Conservation (phyloP, 1,140 invertebrate genomes). For the Pantala flavescens region DNA sequence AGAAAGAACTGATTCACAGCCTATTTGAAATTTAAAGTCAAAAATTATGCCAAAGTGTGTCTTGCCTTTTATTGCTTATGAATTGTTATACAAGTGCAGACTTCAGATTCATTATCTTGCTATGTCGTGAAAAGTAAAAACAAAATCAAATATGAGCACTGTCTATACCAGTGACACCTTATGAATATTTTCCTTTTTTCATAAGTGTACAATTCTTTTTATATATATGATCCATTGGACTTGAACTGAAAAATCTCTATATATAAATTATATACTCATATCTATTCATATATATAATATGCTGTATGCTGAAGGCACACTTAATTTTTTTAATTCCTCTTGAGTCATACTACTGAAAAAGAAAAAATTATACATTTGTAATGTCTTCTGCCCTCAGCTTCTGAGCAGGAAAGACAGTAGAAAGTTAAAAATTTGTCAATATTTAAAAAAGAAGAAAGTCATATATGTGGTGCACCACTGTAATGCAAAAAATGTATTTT, state of each 20-base stretch:
- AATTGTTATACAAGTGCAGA: conserved; percentile 3
- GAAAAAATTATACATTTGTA: background rate
- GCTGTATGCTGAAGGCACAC: conserved; percentile 7
- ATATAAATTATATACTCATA: conserved; percentile 9
- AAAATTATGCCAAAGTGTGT: conserved; percentile 3
- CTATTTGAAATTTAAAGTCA: conserved; percentile 3
- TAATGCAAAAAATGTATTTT: conserved; percentile 11
- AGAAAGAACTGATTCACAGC: conserved; percentile 1
- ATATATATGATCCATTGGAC: background rate
- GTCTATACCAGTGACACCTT: conserved; percentile 8
- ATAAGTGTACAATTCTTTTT: conserved; percentile 10
- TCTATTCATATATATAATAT: conserved; percentile 8
- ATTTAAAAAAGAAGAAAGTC: conserved; percentile 6
- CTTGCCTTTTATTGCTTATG: conserved; percentile 9
- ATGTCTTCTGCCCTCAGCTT: background rate
- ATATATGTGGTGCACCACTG: conserved; percentile 4
- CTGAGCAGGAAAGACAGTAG: background rate
- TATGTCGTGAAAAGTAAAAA: background rate
- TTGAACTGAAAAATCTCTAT: background rate
- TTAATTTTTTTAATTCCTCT: conserved; percentile 11
- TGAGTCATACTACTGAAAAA: conserved; percentile 2
- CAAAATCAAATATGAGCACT: conserved; percentile 3
- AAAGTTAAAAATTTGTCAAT: background rate
- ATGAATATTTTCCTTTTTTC: conserved; percentile 10
- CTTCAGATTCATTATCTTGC: conserved; percentile 7